Evolutionary conservation across 1,140 invertebrate species (phyloP).

Genomic region (Monomorium pharaonis): DNA sequence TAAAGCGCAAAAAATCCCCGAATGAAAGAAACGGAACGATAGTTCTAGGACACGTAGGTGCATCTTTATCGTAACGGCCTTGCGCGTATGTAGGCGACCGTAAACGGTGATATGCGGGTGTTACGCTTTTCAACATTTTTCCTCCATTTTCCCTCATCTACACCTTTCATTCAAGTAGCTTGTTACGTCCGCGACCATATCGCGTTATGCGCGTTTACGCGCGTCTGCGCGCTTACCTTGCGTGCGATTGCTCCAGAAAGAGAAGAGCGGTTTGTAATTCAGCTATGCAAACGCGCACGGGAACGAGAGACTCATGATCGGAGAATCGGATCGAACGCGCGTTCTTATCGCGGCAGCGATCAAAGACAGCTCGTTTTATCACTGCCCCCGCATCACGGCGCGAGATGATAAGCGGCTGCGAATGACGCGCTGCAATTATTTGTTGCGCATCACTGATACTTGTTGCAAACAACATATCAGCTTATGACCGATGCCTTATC

Average conservation of each 20-base stretch:
- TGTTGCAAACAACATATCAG: neutral
- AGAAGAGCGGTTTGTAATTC: conserved; percentile 4
- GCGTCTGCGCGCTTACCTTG: neutral
- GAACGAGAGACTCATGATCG: no score
- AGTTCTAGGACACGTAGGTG: conserved; percentile 30
- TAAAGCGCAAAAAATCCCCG: neutral
- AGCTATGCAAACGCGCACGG: neutral
- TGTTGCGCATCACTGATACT: neutral
- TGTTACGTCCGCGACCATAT: conserved; percentile 16
- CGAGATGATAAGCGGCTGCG: neutral
- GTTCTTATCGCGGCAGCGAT: neutral
- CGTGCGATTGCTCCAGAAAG: conserved; percentile 38
- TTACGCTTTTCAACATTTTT: conserved; percentile 58
- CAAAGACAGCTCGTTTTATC: conserved; percentile 10
- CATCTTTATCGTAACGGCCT: conserved; percentile 69
- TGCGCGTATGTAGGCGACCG: conserved; percentile 65
- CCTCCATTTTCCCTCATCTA: conserved; percentile 48
- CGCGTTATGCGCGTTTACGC: neutral
- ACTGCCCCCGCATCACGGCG: neutral
- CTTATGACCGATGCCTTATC: neutral
- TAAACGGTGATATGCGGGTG: conserved; percentile 64
- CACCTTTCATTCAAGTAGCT: conserved; percentile 59
- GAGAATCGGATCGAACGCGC: neutral
- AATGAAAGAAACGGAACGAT: neutral
- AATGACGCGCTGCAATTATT: conserved; percentile 2